These are phyloP conservation scores for Gila robusta DNA, from an alignment of 2,797 vertebrate species.

Conservation along the genomic window DNA sequence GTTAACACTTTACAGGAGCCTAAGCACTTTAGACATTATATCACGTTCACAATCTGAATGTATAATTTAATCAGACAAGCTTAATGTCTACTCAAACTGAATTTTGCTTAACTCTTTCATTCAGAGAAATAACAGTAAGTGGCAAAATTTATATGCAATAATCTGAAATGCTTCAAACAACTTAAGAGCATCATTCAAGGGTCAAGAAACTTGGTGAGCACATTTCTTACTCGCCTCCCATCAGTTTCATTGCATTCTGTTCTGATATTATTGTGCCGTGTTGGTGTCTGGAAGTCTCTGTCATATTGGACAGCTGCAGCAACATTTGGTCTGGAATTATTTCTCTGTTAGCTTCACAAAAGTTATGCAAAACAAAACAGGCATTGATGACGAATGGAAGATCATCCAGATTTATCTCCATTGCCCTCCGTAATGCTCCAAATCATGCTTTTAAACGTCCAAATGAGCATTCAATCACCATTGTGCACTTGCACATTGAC, in stretches of 20 bases:
- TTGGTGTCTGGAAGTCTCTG: slow-evolving; percentile 43
- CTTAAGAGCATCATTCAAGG: slow-evolving; percentile 10
- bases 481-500: slow-evolving; percentile 46
- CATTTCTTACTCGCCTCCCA: slow-evolving; percentile 49
- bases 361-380: slow-evolving; percentile 58
- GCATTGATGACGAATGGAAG: slow-evolving; percentile 53
- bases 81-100: background rate
- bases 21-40: too few relatives aligned
- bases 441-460: slow-evolving; percentile 46
- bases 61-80: too few relatives aligned
- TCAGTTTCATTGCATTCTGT: slow-evolving; percentile 36
- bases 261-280: slow-evolving; percentile 12
- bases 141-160: background rate
- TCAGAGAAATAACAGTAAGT: background rate
- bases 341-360: slow-evolving; percentile 52
- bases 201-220: slow-evolving; percentile 45
- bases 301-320: background rate
- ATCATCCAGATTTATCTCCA: slow-evolving; percentile 47
- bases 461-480: slow-evolving; percentile 55
- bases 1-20: too few relatives aligned
- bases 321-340: background rate
- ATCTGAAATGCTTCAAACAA: background rate
- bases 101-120: background rate
- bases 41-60: too few relatives aligned
- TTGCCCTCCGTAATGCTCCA: slow-evolving; percentile 14